These are phyloP conservation scores for Trachelus stipa DNA, from an alignment of 2,888 invertebrate genomes.

Conservation along the genomic window DNA sequence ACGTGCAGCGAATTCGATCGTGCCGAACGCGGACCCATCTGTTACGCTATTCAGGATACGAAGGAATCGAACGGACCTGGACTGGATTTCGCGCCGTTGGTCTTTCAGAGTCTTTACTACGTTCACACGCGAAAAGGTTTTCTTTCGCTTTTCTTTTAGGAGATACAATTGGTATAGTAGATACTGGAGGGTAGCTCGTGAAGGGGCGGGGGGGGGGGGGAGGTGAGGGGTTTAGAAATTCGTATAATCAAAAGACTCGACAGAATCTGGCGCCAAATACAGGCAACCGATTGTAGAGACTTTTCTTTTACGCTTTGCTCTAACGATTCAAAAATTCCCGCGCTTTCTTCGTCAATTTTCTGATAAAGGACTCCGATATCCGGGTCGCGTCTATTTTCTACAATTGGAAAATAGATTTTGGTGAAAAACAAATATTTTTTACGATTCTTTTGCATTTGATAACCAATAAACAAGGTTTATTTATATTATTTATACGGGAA, in stretches of 20 bases:
- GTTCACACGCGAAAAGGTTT: conserved; percentile 77
- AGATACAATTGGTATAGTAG: neutral
- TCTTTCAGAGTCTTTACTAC: conserved; percentile 73
- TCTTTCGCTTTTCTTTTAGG: conserved; percentile 6
- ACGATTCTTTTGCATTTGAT: neutral
- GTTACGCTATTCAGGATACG: conserved; percentile 68
- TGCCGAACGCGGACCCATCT: conserved; percentile 71
- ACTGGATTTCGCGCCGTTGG: conserved; percentile 72
- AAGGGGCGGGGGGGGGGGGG: too few species aligned
- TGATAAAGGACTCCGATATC: neutral
- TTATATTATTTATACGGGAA: neutral
- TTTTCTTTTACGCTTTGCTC: neutral
- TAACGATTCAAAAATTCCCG: neutral
- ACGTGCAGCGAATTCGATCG: conserved; percentile 76
- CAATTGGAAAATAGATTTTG: neutral
- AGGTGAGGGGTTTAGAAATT: neutral
- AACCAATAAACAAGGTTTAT: neutral
- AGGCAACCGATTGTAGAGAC: too few species aligned
- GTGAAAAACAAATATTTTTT: neutral
- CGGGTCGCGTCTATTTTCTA: neutral
- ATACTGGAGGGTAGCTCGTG: neutral
- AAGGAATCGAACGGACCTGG: conserved; percentile 67
- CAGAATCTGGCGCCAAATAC: too few species aligned
- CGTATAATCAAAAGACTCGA: neutral
- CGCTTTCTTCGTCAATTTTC: neutral